A percentile compares a stretch with the other conserved stretches of the same genome.
These are phyloP conservation scores for Rissa tridactyla DNA, from an alignment of 2,113 vertebrate species.

Conservation along the genomic window DNA sequence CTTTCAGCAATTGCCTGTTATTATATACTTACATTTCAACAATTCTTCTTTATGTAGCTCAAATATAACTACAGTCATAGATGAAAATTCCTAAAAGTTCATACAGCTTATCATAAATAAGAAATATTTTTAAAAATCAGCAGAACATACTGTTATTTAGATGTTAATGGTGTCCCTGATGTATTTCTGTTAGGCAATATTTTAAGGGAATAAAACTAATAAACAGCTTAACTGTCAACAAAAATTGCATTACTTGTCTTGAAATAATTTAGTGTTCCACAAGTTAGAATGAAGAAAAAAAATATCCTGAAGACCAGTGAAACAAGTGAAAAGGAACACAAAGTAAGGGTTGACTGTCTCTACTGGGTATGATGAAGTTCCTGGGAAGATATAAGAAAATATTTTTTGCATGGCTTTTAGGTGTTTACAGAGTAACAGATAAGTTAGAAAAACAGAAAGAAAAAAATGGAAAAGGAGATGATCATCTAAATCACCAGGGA, in stretches of 20 bases:
- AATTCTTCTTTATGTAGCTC: background rate
- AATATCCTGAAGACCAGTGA: background rate
- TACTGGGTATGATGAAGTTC: background rate
- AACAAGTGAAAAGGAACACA: background rate
- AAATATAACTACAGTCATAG: background rate
- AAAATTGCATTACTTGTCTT: background rate
- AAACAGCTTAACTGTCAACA: background rate
- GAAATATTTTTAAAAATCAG: background rate
- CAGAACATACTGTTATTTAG: background rate
- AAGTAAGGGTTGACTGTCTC: background rate
- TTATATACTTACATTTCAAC: background rate
- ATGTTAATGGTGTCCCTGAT: background rate
- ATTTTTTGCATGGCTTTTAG: background rate
- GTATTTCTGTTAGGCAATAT: too few species aligned
- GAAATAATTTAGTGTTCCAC: background rate
- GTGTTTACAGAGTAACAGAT: too few species aligned
- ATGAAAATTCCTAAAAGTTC: background rate
- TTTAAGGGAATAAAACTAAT: background rate
- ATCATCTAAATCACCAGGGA: background rate
- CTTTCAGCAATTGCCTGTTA: background rate
- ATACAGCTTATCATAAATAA: background rate
- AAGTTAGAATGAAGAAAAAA: background rate
- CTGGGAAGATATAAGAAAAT: background rate
- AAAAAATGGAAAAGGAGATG: fast-evolving
- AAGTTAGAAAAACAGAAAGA: background rate